phyloP scores from a whole-genome alignment of 2,797 vertebrate genomes.

The Rhincodon typus region DNA sequence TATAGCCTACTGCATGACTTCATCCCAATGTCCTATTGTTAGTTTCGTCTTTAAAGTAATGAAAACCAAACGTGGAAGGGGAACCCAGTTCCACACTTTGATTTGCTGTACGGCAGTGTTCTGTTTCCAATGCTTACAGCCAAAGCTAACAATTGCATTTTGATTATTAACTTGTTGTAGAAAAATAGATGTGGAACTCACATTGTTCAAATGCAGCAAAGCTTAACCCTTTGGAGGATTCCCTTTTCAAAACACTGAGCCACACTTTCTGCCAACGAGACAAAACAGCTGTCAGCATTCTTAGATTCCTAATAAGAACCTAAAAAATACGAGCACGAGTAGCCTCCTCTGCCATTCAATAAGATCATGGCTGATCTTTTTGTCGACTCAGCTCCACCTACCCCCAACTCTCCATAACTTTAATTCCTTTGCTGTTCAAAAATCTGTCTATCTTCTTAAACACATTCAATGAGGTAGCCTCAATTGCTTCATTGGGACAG shows the following conservation, averaged over 20 bases:
- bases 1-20: neutral
- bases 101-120: neutral
- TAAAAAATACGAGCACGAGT: neutral
- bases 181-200: neutral
- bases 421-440: too few relatives aligned
- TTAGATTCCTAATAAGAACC: neutral
- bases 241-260: neutral
- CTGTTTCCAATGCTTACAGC: neutral
- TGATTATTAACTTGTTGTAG: neutral
- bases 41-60: neutral
- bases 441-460: too few relatives aligned
- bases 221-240: neutral
- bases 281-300: neutral
- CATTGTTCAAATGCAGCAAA: neutral
- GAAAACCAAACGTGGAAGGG: constrained; percentile 20
- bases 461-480: too few relatives aligned
- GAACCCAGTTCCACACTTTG: neutral
- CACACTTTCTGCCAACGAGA: neutral
- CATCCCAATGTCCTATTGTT: constrained; percentile 21
- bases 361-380: too few relatives aligned
- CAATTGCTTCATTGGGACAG: too few relatives aligned
- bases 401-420: too few relatives aligned
- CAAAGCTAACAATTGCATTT: constrained; percentile 23
- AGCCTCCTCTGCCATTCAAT: neutral
- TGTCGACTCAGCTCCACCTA: too few relatives aligned